Evolutionary conservation across 2,888 invertebrate genomes (phyloP).

Genomic region (Brachypalpus laphriformis): DNA sequence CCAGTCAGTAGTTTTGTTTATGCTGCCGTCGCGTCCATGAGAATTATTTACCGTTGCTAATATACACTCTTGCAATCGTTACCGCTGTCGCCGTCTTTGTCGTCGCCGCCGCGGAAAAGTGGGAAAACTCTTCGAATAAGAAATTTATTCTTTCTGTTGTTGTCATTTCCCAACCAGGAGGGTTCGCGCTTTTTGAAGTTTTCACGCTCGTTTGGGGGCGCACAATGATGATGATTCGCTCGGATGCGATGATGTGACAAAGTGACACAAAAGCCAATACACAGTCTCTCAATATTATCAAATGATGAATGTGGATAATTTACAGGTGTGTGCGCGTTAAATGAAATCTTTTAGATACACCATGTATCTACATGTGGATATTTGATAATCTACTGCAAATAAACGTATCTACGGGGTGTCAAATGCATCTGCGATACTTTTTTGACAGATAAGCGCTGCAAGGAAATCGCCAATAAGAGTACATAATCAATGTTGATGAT

Average conservation of each 20-base stretch:
- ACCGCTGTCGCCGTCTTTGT: slow-evolving; percentile 11
- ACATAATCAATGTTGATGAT: slow-evolving; percentile 42
- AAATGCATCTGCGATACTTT: slow-evolving; percentile 20
- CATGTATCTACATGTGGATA: slow-evolving; percentile 37
- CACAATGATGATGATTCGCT: slow-evolving; percentile 29
- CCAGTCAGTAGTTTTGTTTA: slow-evolving; percentile 72
- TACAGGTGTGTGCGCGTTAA: slow-evolving; percentile 46
- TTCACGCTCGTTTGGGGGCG: slow-evolving; percentile 8
- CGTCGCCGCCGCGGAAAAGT: too few species aligned
- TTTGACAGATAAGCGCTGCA: slow-evolving; percentile 41
- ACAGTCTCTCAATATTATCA: slow-evolving; percentile 45
- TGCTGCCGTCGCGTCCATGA: slow-evolving; percentile 71
- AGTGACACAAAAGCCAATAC: slow-evolving; percentile 44
- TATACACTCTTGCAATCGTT: slow-evolving; percentile 53
- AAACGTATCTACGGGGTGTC: slow-evolving; percentile 36
- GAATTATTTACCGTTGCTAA: slow-evolving; percentile 70
- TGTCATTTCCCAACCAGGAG: neutral
- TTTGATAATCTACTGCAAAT: slow-evolving; percentile 33
- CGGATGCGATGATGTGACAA: slow-evolving; percentile 47
- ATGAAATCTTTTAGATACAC: slow-evolving; percentile 13
- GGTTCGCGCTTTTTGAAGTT: slow-evolving; percentile 51
- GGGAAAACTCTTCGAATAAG: slow-evolving; percentile 16
- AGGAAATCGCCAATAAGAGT: slow-evolving; percentile 8
- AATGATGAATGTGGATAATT: slow-evolving; percentile 45
- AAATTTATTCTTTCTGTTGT: slow-evolving; percentile 15